Evolutionary conservation across 1,140 invertebrate species (phyloP), one percentile per base, ranked within the genome.

Genomic region (Dinoponera quadriceps): DNA sequence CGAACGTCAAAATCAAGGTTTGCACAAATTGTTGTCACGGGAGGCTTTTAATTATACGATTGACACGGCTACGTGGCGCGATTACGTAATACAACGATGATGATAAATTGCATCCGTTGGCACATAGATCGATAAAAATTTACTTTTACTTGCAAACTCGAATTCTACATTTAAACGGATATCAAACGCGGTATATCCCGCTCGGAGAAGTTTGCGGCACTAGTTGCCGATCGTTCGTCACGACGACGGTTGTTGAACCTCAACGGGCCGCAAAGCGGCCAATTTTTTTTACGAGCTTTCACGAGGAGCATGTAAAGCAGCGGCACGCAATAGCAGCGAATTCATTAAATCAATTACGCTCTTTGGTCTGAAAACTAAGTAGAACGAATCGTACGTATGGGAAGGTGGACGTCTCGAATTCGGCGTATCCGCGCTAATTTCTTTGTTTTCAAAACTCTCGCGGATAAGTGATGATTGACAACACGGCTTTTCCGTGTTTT

Each of bases 311-410:
- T 44, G 33, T 68, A 77, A 66, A 54, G 49, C 59, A 54, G 49
- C 59, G 22, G 20, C 63, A 68, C 51, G 51, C 65, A 55, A 69
- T 57, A 69, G 7, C 38, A 69, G 22, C 51, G 14, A 80, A 80
- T 80, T 71, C 51, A 80, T 80, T 80, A 69, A 69, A 80, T 74
- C 51, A 63, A 85, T 66, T 73, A 62, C n/a, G 54, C 29, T 27
- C n/a, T 63, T 72, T 51, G 38, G 44, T 82, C 78, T 59, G 18
- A 25, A 75, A 82, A 65, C 65, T 13, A 86, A 83, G 29, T 83
- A 60, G 84, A 57, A 65, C 84, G 57, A 33, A 59, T 33, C 57
- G 54, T 18, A 18, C 1, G 51, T 49, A 48, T 18, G 5, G 18
- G 44, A 66, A 66, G 11, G 25, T 27, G 38, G 9, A 9, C 38